phyloP scores from a whole-genome alignment of 2,113 vertebrate species.

The Patagioenas fasciata region DNA sequence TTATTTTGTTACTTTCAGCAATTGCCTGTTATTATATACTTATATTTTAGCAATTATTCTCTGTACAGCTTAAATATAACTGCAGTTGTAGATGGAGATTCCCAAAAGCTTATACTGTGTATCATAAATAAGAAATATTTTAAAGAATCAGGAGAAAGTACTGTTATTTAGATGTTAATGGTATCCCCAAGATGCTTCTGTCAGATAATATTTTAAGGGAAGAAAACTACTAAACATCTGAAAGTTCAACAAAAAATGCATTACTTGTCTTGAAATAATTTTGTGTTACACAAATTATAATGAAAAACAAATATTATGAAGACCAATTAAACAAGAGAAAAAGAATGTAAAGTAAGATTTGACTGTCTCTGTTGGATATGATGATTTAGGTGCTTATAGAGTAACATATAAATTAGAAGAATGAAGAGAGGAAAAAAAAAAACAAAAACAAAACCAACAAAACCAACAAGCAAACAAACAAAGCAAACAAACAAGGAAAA shows the following conservation, averaged over 20 bases:
- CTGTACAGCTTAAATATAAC: neutral
- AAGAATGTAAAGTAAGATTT: neutral
- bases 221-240: neutral
- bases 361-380: neutral
- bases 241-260: neutral
- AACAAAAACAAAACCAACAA: neutral
- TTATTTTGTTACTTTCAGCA: neutral
- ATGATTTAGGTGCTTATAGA: neutral
- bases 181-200: neutral
- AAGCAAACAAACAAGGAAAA: no score
- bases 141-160: neutral
- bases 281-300: neutral
- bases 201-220: neutral
- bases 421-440: neutral
- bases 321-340: neutral
- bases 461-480: no score
- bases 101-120: neutral
- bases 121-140: neutral
- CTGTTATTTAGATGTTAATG: neutral
- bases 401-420: neutral
- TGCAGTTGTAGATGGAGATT: neutral
- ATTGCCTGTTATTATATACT: neutral
- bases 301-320: neutral
- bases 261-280: neutral
- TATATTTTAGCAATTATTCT: neutral